Base-by-base conservation (phyloP, 2,888 invertebrate genomes). In the Amblyjoppa proteus region DNA sequence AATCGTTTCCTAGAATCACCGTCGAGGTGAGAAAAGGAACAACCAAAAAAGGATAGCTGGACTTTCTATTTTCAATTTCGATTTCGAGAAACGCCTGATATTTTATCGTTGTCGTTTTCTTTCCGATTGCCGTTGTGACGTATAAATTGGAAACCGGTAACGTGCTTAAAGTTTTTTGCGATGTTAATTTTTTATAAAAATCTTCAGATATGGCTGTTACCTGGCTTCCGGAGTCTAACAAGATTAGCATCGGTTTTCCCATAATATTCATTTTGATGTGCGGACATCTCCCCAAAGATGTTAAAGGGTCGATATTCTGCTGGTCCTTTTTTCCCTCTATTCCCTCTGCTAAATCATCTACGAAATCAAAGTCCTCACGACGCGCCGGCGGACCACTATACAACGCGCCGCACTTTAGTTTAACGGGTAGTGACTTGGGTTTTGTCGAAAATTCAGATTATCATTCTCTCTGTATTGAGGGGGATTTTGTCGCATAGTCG, bases 141-240 rank as follows among this genome's bases (percentile, higher is more conserved):
- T 53, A 61, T 3, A 61, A 13, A 61, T 74, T 74, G 11, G 61
- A 56, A 3, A 74, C 74, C 11, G 74, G 58, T 3, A 74, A 13
- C 13, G 34, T 41, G 20, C 31, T 41, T 20, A 56, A 56, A 11
- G 16, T 58, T 20, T 38, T 13, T 69, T 20, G 20, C 31, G 20
- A 2, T 69, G 31, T 45, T 69, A 69, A 25, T 41, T 69, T 0
- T 28, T 58, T 58, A 2, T 16, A 51, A 41, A 53, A 34, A 11
- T 58, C 53, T 3, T 58, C 51, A 16, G 74, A 74, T n/a, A 74
- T 74, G 1, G 74, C 74, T 1, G 74, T 74, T 2, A 74, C 45
- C 16, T 70, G 70, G 3, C 70, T 70, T 31, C 49, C 70, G 6
- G 51, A 51, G 31, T 70, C 70, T 49, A 70, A 25, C 20, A 70